Evolutionary conservation across 1,140 invertebrate genomes (phyloP).

Genomic region (Sitophilus oryzae): DNA sequence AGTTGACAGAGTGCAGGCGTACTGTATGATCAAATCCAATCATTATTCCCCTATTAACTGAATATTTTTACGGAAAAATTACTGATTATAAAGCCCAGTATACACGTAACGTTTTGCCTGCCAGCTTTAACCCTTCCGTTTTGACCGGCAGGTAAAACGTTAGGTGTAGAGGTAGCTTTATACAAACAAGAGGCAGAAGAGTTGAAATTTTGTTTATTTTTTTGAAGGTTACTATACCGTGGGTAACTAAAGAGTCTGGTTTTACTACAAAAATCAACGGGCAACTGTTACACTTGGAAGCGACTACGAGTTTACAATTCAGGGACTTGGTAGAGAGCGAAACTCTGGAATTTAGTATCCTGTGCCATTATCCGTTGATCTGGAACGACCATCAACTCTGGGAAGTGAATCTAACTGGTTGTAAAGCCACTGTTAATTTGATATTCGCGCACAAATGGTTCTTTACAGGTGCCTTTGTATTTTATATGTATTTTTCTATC

Average conservation of each 20-base stretch:
- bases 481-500: no score
- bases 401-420: constrained; percentile 83
- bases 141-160: no score
- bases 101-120: no score
- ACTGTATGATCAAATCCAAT: no score
- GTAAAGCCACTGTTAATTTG: constrained; percentile 86
- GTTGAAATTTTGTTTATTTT: constrained; percentile 46
- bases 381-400: constrained; percentile 96
- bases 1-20: no score
- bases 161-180: no score
- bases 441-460: constrained; percentile 94
- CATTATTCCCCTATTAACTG: no score
- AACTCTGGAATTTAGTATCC: constrained; percentile 86
- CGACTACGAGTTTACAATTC: constrained; percentile 89
- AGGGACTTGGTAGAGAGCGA: constrained; percentile 88
- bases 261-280: constrained; percentile 88
- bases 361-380: constrained; percentile 79
- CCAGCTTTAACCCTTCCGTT: no score
- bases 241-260: constrained; percentile 75
- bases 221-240: constrained; percentile 91
- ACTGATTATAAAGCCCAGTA: no score
- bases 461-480: constrained; percentile 69
- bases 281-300: constrained; percentile 87
- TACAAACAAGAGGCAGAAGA: neutral
- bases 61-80: no score